Evolutionary conservation across 2,888 invertebrate genomes (phyloP).

Genomic region (Exephanes ischioxanthus): DNA sequence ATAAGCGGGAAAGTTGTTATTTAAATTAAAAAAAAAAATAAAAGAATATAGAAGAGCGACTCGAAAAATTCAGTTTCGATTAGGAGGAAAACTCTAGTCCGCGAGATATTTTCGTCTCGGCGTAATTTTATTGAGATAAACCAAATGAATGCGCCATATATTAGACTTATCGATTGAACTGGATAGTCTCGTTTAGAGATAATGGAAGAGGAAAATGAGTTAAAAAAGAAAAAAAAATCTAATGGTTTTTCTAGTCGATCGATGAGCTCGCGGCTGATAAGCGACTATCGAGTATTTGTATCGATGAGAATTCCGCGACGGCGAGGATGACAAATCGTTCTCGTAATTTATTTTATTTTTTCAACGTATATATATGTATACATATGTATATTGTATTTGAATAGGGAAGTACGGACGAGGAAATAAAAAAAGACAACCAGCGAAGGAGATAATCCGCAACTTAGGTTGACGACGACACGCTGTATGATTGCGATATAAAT

Average conservation of each 20-base stretch:
- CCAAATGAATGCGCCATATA: conserved; percentile 49
- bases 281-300: conserved; percentile 16
- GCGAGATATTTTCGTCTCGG: conserved; percentile 26
- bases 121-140: conserved; percentile 43
- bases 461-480: conserved; percentile 25
- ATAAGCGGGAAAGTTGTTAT: not conserved
- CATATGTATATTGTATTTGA: conserved; percentile 13
- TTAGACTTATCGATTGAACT: conserved; percentile 35
- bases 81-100: conserved; percentile 51
- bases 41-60: conserved; percentile 15
- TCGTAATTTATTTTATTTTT: conserved; percentile 45
- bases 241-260: conserved; percentile 47
- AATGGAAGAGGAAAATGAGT: conserved; percentile 10
- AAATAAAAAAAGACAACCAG: conserved; percentile 63
- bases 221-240: not conserved
- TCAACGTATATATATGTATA: conserved; percentile 34
- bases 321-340: conserved; percentile 3
- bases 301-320: conserved; percentile 32
- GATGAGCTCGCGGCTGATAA: conserved; percentile 21
- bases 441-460: conserved; percentile 36
- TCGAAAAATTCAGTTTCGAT: conserved; percentile 53
- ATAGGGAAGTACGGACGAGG: conserved; percentile 41
- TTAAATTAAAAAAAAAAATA: conserved; percentile 23
- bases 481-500: conserved; percentile 12
- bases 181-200: conserved; percentile 44